Conservation (phyloP, 2,888 invertebrate genomes). For the Drosophila yooni region DNA sequence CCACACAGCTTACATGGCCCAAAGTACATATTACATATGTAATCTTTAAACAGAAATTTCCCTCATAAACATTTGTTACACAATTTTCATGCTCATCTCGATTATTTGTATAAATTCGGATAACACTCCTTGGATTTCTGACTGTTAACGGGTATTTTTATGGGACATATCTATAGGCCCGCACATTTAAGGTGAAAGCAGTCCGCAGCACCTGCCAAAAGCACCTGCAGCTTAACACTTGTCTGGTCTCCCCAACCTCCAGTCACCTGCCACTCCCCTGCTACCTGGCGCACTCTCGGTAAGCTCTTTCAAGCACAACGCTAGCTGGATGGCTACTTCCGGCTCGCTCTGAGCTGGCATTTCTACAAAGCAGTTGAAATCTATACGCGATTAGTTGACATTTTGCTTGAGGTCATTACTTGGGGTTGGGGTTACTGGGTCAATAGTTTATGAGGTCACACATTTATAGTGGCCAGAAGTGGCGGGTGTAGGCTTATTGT, state of each 20-base stretch:
- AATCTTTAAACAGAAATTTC: neutral
- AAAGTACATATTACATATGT: neutral
- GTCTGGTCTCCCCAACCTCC: constrained; percentile 45
- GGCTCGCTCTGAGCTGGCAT: constrained; percentile 26
- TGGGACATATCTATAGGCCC: constrained; percentile 1
- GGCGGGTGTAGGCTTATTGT: constrained; percentile 13
- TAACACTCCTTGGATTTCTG: neutral
- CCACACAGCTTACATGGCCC: neutral
- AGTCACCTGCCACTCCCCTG: neutral
- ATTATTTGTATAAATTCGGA: neutral
- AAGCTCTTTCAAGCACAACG: constrained; percentile 35
- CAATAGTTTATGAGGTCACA: constrained; percentile 80
- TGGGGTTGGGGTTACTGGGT: constrained; percentile 75
- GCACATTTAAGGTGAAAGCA: neutral
- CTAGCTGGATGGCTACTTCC: constrained; percentile 43
- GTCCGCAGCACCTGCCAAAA: constrained; percentile 5
- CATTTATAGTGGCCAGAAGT: constrained; percentile 18
- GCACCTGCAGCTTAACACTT: constrained; percentile 55
- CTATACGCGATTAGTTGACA: constrained; percentile 74
- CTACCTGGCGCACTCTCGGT: neutral
- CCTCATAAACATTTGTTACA: neutral
- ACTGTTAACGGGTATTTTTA: constrained; percentile 1
- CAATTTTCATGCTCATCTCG: neutral
- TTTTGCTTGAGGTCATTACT: constrained; percentile 74
- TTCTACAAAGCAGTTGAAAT: constrained; percentile 47